Conservation (phyloP, 2,113 vertebrate species). For the Odocoileus hemionus region DNA sequence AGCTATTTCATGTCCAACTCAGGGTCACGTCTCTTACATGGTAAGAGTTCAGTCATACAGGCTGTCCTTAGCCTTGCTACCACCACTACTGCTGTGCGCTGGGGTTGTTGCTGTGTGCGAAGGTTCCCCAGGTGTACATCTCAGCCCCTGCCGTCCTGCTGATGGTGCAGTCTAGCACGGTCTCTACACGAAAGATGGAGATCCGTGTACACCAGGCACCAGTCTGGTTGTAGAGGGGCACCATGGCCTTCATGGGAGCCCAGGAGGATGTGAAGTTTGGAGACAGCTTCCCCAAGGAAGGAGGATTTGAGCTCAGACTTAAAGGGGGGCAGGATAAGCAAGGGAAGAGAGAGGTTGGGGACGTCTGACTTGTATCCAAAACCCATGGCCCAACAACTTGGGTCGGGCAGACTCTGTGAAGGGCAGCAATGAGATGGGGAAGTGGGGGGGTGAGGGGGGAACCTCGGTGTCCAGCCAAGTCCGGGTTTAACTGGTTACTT, state of each 20-base stretch:
- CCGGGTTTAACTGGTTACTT: neutral
- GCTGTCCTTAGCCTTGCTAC: neutral
- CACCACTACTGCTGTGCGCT: neutral
- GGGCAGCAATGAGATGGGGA: neutral
- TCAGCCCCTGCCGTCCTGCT: neutral
- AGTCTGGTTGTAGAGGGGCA: neutral
- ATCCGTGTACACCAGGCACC: accelerated
- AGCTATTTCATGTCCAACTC: neutral
- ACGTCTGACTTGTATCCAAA: neutral
- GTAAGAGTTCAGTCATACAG: neutral
- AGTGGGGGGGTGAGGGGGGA: neutral
- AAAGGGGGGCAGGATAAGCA: neutral
- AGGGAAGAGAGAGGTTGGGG: neutral
- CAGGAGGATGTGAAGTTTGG: neutral
- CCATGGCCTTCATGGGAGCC: neutral
- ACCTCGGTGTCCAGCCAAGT: neutral
- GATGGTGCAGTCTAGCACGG: accelerated
- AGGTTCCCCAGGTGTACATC: neutral
- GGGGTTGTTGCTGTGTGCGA: neutral
- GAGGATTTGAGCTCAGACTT: neutral
- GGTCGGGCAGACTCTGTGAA: neutral
- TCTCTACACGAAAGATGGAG: neutral
- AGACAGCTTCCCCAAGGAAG: neutral
- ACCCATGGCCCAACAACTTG: neutral
- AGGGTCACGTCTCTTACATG: neutral